Base-by-base conservation (phyloP, 30 jellyfish, hydroid and myxozoan genomes). In the Chrysaora quinquecirrha region DNA sequence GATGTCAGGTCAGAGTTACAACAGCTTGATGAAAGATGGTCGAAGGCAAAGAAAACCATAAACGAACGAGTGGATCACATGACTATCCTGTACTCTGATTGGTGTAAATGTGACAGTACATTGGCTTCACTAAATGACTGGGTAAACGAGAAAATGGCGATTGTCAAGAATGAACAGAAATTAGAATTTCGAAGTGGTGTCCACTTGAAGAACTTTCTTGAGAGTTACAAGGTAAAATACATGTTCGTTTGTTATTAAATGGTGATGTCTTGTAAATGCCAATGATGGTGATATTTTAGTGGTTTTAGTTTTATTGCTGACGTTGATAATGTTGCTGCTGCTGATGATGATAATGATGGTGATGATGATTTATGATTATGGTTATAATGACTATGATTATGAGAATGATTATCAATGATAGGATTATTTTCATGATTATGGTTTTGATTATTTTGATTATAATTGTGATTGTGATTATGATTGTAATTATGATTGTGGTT, bases 1-100 rank as follows among this genome's bases (percentile, higher is more conserved):
- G 95, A 82, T 22, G 71, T 89, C 72, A 73, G 80, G 31, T 32
- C 73, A 19, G 97, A 89, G 43, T 43, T 89, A 23, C 87, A 82
- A 52, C 62, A 75, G 9, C 69, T 89, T 10, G 97, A 89, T 48
- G 78, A 50, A 47, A 63, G 85, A 47, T 81, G 94, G 90, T 24
- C 80, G 24, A 66, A 74, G 9, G 38, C 48, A 28, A 85, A 74
- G 71, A 24, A 24, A 34, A 10, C 43, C 3, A 34, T 70, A 14
- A 50, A 33, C 28, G 87, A 83, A 6, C 82, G 30, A 14, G 78
- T 83, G 7, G 47, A 72, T 70, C 75, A 48, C 2, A 35, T 75
- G 65, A 66, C 80, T 16, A 19, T 28, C 16, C 63, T 83, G 32
- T 74, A 83, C 33, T 7, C 75, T 31, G 75, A 83, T 2, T 83